These are phyloP conservation scores for Kryptolebias marmoratus DNA, from an alignment of 2,113 vertebrate genomes.

Conservation along the genomic window DNA sequence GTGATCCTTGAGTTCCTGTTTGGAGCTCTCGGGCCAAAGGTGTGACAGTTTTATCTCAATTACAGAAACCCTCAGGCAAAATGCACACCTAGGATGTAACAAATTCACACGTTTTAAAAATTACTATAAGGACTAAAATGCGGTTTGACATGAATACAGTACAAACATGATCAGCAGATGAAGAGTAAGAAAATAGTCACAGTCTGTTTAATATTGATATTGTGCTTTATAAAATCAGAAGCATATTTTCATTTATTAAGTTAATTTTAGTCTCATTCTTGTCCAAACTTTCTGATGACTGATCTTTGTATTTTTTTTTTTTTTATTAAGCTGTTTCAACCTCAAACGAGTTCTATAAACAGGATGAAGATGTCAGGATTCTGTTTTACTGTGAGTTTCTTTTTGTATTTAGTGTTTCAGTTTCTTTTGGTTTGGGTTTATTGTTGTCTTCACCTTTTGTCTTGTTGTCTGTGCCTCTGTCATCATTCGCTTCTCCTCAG, in stretches of 20 bases:
- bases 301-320: not conserved
- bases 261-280: not conserved
- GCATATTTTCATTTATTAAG: conserved; percentile 17
- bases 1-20: conserved; percentile 47
- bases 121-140: not conserved
- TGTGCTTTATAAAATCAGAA: conserved; percentile 17
- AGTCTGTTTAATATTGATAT: conserved; percentile 2
- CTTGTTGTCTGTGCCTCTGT: too few species aligned
- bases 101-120: conserved; percentile 16
- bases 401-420: too few species aligned
- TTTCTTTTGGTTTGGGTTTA: too few species aligned
- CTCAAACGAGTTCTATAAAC: not conserved
- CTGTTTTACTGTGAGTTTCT: too few species aligned
- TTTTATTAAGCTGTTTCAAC: not conserved
- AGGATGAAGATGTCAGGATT: not conserved
- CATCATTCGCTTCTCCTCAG: too few species aligned
- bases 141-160: not conserved
- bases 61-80: conserved; percentile 8
- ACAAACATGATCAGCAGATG: not conserved
- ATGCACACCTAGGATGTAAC: conserved; percentile 4
- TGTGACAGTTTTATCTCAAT: conserved; percentile 48
- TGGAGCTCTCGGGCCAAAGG: conserved; percentile 42
- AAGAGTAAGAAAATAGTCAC: conserved; percentile 22
- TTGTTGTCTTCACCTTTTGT: too few species aligned
- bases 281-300: not conserved